These are phyloP conservation scores for Myzus persicae DNA, from an alignment of 1,140 invertebrate genomes.

Conservation along the genomic window DNA sequence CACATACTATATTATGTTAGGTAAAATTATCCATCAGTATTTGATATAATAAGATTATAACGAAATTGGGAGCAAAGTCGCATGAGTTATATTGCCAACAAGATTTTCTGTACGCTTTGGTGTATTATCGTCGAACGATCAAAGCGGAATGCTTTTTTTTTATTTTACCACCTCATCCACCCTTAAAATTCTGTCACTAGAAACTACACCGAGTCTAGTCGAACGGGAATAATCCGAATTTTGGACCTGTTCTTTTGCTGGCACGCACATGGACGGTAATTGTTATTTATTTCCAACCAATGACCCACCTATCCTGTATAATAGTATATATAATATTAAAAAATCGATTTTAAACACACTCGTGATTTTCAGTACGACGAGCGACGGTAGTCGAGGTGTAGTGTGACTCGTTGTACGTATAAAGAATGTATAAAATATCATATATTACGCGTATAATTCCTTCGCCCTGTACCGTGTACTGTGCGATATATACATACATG, in stretches of 20 bases:
- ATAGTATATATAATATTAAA: neutral
- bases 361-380: neutral
- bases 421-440: too few species aligned
- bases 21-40: too few species aligned
- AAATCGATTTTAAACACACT: neutral
- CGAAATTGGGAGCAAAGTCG: neutral
- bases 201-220: too few species aligned
- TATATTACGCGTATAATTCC: neutral
- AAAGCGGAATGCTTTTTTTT: too few species aligned
- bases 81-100: neutral
- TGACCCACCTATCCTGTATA: neutral
- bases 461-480: neutral
- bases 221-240: too few species aligned
- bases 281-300: neutral
- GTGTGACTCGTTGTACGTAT: neutral
- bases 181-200: too few species aligned
- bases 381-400: too few species aligned
- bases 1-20: neutral
- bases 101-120: too few species aligned
- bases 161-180: too few species aligned
- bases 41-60: neutral
- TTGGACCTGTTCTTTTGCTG: too few species aligned
- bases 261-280: neutral
- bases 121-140: too few species aligned
- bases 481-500: too few species aligned